Evolutionary conservation across 2,113 vertebrate species (phyloP).

Genomic region (Onychorhynchus coronatus): DNA sequence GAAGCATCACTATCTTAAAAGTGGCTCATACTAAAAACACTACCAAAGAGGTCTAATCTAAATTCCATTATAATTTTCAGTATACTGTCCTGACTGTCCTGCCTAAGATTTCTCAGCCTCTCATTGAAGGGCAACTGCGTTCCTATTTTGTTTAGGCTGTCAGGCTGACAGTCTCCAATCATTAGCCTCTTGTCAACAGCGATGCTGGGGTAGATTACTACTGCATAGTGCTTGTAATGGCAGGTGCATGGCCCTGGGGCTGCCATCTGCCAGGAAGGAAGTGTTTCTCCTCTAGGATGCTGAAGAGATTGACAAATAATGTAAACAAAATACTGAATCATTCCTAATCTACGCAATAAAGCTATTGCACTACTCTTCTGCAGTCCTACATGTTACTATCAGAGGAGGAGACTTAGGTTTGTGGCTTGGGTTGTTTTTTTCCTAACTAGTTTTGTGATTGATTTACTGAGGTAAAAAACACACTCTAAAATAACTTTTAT

Average conservation of each 20-base stretch:
- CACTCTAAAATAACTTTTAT: background rate
- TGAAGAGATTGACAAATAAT: slow-evolving; percentile 44
- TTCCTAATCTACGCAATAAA: slow-evolving; percentile 1
- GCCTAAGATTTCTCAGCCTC: background rate
- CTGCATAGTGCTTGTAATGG: slow-evolving; percentile 73
- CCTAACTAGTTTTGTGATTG: background rate
- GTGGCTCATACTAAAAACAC: background rate
- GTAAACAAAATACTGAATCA: slow-evolving; percentile 50
- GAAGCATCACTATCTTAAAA: background rate
- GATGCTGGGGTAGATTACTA: slow-evolving; percentile 78
- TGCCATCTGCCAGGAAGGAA: slow-evolving; percentile 78
- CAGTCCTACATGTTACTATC: background rate
- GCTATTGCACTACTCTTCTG: background rate
- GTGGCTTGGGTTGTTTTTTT: background rate
- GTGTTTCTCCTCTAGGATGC: slow-evolving; percentile 51
- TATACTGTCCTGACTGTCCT: background rate
- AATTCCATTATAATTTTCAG: background rate
- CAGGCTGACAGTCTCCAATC: slow-evolving; percentile 81
- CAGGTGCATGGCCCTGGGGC: slow-evolving; percentile 84
- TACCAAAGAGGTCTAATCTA: background rate
- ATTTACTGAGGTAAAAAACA: background rate
- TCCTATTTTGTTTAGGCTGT: slow-evolving; percentile 63
- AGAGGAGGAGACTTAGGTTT: background rate
- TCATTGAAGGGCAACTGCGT: slow-evolving; percentile 40
- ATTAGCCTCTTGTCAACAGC: slow-evolving; percentile 85